Base-by-base conservation (phyloP, 2,113 vertebrate species). In the Indri indri region DNA sequence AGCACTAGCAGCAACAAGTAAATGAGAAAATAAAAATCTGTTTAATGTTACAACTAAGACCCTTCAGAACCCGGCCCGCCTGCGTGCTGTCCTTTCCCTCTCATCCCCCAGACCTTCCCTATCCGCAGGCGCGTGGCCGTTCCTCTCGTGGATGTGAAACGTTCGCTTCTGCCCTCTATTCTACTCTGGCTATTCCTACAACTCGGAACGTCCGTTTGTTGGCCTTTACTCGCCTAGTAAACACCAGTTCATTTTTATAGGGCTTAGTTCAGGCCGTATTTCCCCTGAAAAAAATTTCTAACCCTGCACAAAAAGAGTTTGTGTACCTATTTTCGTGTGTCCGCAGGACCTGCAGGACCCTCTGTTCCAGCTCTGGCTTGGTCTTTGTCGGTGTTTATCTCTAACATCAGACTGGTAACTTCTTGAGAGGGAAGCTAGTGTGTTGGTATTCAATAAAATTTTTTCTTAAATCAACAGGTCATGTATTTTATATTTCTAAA, bases 401-500 rank as follows among this genome's bases (percentile, higher is more conserved):
- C 47, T 81, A 61, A n/a, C 1, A 30, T 45, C 61, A 85, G 47
- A 63, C 17, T 2, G 3, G 57, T n/a, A 77, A 8, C 47, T 83
- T 71, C 59, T 68, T 14, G 20, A 30, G 73, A 40, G 42, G n/a
- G 37, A 68, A 77, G 9, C 18, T 42, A 73, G 12, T 73, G 50
- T 4, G 9, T 47, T 54, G 12, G 2, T 74, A n/a, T 22, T 91
- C 11, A 57, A 0, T 76, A 63, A 68, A 20, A 12, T 6, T 50
- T 65, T 61, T 40, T 87, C 74, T 61, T 20, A 32, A 63, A 52
- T 90, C 25, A 45, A 0, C 23, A 50, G 57, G 30, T 74, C 30
- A 5, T 45, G 13, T 77, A 79, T n/a, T 63, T 37, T 81, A 3
- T 88, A 22, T 65, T 94, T 92, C 73, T 70, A 65, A 90, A 90